A percentile compares a stretch with the other conserved stretches of the same genome.
Conservation (phyloP, 2,888 invertebrate species). For the Cetonia aurata region DNA sequence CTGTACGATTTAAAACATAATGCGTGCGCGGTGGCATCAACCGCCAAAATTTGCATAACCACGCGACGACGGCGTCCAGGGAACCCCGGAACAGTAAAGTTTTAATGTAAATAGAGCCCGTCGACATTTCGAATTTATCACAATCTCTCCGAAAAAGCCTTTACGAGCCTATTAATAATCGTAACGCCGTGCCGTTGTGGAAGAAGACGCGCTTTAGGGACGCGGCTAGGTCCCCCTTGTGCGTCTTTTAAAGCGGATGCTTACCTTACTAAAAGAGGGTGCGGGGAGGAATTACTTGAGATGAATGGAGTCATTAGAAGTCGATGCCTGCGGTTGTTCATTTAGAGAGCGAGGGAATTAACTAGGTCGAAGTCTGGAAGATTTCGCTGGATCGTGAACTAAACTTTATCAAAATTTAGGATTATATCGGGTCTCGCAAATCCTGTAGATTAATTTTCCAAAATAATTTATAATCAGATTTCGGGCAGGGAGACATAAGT, state of each 20-base stretch:
- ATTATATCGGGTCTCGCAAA: no score
- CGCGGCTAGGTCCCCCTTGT: not conserved
- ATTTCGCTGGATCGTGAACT: no score
- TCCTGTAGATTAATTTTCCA: no score
- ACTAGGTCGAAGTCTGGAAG: no score
- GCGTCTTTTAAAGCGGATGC: not conserved
- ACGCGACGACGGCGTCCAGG: not conserved
- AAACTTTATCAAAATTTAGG: no score
- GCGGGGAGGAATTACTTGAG: not conserved
- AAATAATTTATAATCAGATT: no score
- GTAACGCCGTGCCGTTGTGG: not conserved
- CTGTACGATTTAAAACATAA: constrained; percentile 26
- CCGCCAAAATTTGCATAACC: constrained; percentile 22
- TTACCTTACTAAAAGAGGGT: not conserved
- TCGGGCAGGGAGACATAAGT: no score
- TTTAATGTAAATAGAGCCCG: constrained; percentile 25
- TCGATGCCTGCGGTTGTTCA: constrained; percentile 29
- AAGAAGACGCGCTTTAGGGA: not conserved
- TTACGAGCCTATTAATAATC: constrained; percentile 27
- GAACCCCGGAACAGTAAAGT: constrained; percentile 1
- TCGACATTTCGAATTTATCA: constrained; percentile 13
- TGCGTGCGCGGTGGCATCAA: constrained; percentile 1
- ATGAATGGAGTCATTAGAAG: constrained; percentile 21
- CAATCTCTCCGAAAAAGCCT: constrained; percentile 30
- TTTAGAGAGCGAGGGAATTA: constrained; percentile 2